phyloP scores from a whole-genome alignment of 2,888 invertebrate species.

The Callinectes sapidus region DNA sequence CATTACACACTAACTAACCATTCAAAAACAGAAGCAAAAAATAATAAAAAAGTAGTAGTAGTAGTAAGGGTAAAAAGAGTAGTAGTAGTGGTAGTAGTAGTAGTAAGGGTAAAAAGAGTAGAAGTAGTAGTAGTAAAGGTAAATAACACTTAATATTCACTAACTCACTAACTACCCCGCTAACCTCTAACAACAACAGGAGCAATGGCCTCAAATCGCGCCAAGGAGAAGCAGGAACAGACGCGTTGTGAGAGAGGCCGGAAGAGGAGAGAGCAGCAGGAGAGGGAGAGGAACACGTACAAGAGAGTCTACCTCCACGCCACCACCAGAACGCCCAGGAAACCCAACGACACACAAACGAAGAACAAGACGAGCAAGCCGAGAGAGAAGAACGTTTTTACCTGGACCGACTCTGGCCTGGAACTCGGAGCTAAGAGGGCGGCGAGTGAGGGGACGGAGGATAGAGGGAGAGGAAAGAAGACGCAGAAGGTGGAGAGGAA shows the following conservation, averaged over 20 bases:
- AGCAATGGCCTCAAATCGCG: slow-evolving; percentile 60
- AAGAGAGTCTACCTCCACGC: slow-evolving; percentile 51
- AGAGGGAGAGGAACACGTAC: slow-evolving; percentile 57
- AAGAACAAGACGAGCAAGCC: neutral
- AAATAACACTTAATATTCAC: too few species aligned
- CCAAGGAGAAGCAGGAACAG: slow-evolving; percentile 52
- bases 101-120: too few species aligned
- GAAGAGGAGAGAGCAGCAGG: slow-evolving; percentile 39
- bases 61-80: too few species aligned
- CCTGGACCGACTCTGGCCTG: slow-evolving; percentile 55
- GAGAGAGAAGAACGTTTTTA: slow-evolving; percentile 7
- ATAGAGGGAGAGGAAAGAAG: neutral
- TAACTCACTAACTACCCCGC: too few species aligned
- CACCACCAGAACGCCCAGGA: slow-evolving; percentile 46
- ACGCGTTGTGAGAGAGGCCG: slow-evolving; percentile 45
- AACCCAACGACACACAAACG: neutral
- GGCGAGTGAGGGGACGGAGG: neutral
- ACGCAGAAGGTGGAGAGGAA: neutral
- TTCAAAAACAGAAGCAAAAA: slow-evolving; percentile 35
- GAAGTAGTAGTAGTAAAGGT: too few species aligned
- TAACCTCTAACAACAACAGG: neutral
- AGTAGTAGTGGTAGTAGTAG: too few species aligned
- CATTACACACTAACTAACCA: neutral
- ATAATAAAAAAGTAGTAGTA: too few species aligned
- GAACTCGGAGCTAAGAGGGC: slow-evolving; percentile 20